Evolutionary conservation across 2,888 invertebrate species (phyloP), one percentile per base, ranked within the genome.

Genomic region (Marronus borbonicus): DNA sequence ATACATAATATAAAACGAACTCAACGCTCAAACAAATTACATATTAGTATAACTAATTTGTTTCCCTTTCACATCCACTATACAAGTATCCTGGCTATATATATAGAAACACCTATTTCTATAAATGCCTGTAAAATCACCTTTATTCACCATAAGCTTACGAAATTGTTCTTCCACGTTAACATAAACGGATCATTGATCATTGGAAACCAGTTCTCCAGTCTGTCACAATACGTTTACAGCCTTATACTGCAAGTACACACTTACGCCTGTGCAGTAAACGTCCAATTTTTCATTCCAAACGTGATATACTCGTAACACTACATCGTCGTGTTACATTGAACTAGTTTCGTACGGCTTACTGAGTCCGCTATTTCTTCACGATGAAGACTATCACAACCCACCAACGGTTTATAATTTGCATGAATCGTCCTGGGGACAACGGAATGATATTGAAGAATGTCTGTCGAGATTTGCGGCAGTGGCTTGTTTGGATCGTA

Each of bases 31-130:
- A 55, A 70, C 66, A 62, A 44, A 68, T 76, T 72, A 76, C 24
- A 58, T 24, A 62, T 70, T 64, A 68, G 49, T 39, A 60, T 58
- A 58, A 39, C 58, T 72, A 70, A 76, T 76, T 75, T 55, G 49
- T 36, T 58, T 78, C 72, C 36, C 70, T 76, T 69, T 60, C 76
- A 76, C 64, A 64, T 75, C 49, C 62, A 75, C 62, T 75, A 28
- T 72, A 28, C 50, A 28, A 24, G 14, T 69, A 20, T 49, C 66
- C 50, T 49, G 74, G 12, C 20, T 24, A 72, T 31, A 5, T 5
- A 31, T 31, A 31, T 31, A 31, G n/a, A n/a, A 17, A 17, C 50
- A 14, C 49, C 24, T 68, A 24, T 70, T 70, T 55, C 70, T 44
- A 44, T 12, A n/a, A 8, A 52, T 70, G 17, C 17, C 31, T 58